Conservation (phyloP, 2,113 vertebrate genomes). For the Pachypanchax playfairii region DNA sequence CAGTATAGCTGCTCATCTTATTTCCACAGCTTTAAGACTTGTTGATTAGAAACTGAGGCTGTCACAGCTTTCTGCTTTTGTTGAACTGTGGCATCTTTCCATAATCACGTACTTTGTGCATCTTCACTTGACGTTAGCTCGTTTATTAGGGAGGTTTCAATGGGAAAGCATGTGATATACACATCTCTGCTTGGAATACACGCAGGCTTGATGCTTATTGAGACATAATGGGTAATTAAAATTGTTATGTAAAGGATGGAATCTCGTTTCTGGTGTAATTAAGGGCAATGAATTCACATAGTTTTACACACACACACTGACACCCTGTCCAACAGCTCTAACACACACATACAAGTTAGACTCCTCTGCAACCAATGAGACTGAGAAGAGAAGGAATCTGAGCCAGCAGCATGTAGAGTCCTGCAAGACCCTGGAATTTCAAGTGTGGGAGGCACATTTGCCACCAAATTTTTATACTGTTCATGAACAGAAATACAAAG, state of each 20-base stretch:
- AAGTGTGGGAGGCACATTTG: constrained; percentile 78
- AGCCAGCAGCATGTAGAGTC: constrained; percentile 71
- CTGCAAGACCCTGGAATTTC: constrained; percentile 71
- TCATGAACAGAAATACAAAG: constrained; percentile 44
- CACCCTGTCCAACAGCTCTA: constrained; percentile 36
- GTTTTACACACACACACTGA: constrained; percentile 32
- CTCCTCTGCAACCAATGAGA: constrained; percentile 49
- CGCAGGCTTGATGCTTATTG: no score
- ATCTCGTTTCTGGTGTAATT: constrained; percentile 41
- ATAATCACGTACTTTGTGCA: constrained; percentile 49
- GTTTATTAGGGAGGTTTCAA: no score
- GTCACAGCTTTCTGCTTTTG: constrained; percentile 64
- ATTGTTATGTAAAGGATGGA: constrained; percentile 39
- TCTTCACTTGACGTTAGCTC: constrained; percentile 46
- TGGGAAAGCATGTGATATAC: not conserved
- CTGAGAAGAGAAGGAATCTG: constrained; percentile 15
- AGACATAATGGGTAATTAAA: constrained; percentile 20
- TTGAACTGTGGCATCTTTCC: constrained; percentile 62
- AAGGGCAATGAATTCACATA: constrained; percentile 55
- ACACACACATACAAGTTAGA: constrained; percentile 61
- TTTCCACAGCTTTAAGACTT: constrained; percentile 75
- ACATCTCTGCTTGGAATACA: no score
- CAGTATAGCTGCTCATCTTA: constrained; percentile 74
- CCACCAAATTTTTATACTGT: constrained; percentile 54
- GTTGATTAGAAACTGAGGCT: constrained; percentile 70